Conservation (phyloP, 2,888 invertebrate genomes). For the Caenorhabditis sp. region DNA sequence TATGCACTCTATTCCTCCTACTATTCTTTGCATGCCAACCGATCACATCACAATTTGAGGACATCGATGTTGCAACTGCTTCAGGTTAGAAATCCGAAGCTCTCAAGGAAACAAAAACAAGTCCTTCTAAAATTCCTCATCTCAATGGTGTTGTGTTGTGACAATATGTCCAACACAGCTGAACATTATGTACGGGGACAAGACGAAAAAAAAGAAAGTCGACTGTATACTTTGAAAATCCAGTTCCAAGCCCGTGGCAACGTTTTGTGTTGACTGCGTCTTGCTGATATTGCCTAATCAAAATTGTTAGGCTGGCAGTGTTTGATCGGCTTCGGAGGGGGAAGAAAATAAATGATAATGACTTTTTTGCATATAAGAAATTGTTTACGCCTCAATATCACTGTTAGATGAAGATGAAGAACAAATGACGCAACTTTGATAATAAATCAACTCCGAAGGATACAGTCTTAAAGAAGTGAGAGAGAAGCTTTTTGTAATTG, state of each 20-base stretch:
- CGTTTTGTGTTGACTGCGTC: conserved; percentile 31
- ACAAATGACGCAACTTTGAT: conserved; percentile 16
- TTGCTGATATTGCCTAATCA: conserved; percentile 67
- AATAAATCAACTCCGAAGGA: conserved; percentile 9
- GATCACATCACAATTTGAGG: conserved; percentile 54
- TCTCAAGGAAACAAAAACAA: not conserved
- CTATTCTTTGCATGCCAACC: conserved; percentile 54
- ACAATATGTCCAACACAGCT: conserved; percentile 27
- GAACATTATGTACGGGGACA: conserved; percentile 24
- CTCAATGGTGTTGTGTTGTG: conserved; percentile 19
- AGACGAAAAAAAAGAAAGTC: conserved; percentile 36
- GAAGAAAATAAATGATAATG: conserved; percentile 19
- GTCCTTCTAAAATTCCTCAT: not conserved
- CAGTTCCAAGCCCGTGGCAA: conserved; percentile 57
- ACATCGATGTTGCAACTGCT: conserved; percentile 44
- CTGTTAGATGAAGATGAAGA: not conserved
- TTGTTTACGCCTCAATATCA: conserved; percentile 31
- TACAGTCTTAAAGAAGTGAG: not conserved
- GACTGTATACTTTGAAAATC: conserved; percentile 61
- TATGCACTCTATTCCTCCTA: conserved; percentile 42
- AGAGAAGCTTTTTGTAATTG: no score
- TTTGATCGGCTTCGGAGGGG: conserved; percentile 30
- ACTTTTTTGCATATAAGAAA: conserved; percentile 33
- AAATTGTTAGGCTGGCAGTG: conserved; percentile 44
- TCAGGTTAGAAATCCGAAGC: conserved; percentile 47